These are phyloP conservation scores for Meloidogyne floridensis DNA, from an alignment of 1,140 invertebrate species.

Conservation along the genomic window DNA sequence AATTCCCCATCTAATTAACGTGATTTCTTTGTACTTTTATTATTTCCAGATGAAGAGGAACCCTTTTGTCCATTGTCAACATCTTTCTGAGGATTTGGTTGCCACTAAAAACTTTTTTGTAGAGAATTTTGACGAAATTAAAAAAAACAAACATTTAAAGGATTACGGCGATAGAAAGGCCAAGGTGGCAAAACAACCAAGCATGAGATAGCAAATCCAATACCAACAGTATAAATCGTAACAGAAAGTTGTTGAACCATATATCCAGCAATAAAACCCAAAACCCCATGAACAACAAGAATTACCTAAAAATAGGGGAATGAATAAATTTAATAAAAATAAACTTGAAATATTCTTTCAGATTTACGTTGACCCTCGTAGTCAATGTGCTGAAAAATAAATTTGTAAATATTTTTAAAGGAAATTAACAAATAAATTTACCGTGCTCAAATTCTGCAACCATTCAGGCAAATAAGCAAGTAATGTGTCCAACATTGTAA, in stretches of 20 bases:
- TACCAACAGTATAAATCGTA: constrained; percentile 42
- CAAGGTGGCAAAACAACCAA: constrained; percentile 55
- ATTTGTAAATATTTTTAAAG: neutral
- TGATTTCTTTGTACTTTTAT: constrained; percentile 38
- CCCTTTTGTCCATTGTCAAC: constrained; percentile 15
- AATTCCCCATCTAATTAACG: constrained; percentile 21
- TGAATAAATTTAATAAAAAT: neutral
- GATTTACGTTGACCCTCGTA: constrained; percentile 49
- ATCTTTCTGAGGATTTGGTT: constrained; percentile 32
- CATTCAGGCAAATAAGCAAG: constrained; percentile 17
- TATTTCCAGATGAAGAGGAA: constrained; percentile 17
- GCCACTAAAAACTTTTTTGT: constrained; percentile 36
- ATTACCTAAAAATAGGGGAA: constrained; percentile 42
- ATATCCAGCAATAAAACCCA: constrained; percentile 53
- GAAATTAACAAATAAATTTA: constrained; percentile 11
- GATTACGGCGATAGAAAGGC: constrained; percentile 52
- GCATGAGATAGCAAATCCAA: constrained; percentile 48
- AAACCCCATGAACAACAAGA: constrained; percentile 44
- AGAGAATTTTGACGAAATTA: no score
- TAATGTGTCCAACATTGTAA: constrained; percentile 7
- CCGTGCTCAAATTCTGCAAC: constrained; percentile 19
- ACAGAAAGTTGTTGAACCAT: constrained; percentile 49
- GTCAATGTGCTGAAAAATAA: constrained; percentile 37
- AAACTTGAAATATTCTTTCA: constrained; percentile 49
- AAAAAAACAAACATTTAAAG: constrained; percentile 39